Evolutionary conservation across 2,888 invertebrate species (phyloP).

Genomic region (Parthenolecanium corni): DNA sequence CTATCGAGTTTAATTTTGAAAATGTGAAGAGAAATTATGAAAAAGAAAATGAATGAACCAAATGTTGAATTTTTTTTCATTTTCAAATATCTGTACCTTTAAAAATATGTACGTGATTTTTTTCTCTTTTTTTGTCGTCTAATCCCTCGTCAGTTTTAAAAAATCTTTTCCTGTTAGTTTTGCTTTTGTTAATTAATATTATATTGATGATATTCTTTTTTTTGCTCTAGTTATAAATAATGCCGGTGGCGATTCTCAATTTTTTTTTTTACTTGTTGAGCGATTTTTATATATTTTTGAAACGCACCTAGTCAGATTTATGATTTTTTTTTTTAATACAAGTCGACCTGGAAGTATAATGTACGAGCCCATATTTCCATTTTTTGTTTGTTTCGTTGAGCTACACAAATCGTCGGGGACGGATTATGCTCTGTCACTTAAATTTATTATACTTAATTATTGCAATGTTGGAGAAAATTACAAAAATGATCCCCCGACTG

Average conservation of each 20-base stretch:
- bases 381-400: neutral
- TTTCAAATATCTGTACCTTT: neutral
- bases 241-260: conserved; percentile 25
- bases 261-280: conserved; percentile 26
- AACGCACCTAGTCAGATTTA: conserved; percentile 22
- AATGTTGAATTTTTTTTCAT: too few species aligned
- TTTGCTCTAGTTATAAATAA: neutral
- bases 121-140: conserved; percentile 3
- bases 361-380: conserved; percentile 4
- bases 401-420: too few species aligned
- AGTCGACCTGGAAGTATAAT: conserved; percentile 25
- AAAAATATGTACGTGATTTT: neutral
- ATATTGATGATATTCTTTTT: conserved; percentile 8
- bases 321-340: conserved; percentile 4
- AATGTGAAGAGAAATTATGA: too few species aligned
- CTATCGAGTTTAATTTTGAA: too few species aligned
- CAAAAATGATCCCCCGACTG: too few species aligned
- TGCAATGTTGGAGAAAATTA: too few species aligned
- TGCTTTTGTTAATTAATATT: conserved; percentile 21
- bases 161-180: conserved; percentile 17
- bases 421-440: too few species aligned
- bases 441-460: too few species aligned
- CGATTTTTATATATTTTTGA: conserved; percentile 16
- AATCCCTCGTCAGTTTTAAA: neutral
- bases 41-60: too few species aligned